phyloP scores from a whole-genome alignment of 2,888 invertebrate genomes.

The Harpalus rufipes region DNA sequence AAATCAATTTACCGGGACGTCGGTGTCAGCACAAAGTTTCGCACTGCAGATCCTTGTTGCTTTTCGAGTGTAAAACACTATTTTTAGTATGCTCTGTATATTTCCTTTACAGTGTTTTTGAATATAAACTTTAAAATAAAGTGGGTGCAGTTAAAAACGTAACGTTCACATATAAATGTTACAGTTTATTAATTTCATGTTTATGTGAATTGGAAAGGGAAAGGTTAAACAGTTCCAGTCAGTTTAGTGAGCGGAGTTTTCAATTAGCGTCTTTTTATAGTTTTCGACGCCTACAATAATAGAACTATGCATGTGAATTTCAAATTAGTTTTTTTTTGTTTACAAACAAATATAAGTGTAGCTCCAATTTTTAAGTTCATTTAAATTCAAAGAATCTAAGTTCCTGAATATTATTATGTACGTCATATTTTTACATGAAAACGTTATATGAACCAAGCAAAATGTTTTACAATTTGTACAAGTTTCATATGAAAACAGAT shows the following conservation, averaged over 20 bases:
- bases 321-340: slow-evolving; percentile 20
- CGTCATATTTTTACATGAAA: too few relatives aligned
- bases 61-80: not conserved
- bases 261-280: not conserved
- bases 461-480: too few relatives aligned
- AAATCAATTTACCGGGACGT: slow-evolving; percentile 49
- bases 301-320: not conserved
- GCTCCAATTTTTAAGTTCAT: too few relatives aligned
- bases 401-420: too few relatives aligned
- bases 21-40: slow-evolving; percentile 42
- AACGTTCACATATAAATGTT: too few relatives aligned
- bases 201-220: not conserved
- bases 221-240: not conserved
- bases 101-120: not conserved
- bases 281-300: not conserved
- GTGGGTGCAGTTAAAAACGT: too few relatives aligned
- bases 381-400: too few relatives aligned
- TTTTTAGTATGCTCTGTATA: not conserved
- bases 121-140: not conserved
- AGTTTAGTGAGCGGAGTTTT: not conserved
- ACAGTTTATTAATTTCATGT: not conserved
- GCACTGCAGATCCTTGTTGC: slow-evolving; percentile 42
- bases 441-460: too few relatives aligned
- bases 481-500: too few relatives aligned
- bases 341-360: not conserved